Percentiles rank a stretch among this genome's conserved stretches.
Evolutionary conservation across 2,888 invertebrate genomes (phyloP).

Genomic region (Andricus curvator): DNA sequence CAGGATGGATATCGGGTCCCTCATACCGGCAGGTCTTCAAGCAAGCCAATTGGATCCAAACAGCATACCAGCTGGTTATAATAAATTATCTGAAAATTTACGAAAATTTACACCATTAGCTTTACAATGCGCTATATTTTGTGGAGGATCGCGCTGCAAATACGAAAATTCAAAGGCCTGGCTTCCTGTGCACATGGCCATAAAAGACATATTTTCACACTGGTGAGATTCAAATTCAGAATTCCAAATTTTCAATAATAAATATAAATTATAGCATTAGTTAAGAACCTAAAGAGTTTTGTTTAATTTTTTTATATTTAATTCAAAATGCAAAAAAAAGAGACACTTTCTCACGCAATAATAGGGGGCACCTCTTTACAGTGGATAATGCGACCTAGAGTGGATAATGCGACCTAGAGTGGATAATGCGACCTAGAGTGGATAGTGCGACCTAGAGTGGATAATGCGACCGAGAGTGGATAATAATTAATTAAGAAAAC

Average conservation of each 20-base stretch:
- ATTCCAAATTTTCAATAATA: not conserved
- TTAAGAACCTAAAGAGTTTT: no score
- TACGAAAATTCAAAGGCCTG: slow-evolving; percentile 86
- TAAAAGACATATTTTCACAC: slow-evolving; percentile 90
- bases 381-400: no score
- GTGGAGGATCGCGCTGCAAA: slow-evolving; percentile 90
- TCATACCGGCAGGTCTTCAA: slow-evolving; percentile 73
- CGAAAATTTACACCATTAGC: slow-evolving; percentile 84
- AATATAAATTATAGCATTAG: no score
- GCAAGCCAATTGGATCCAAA: slow-evolving; percentile 62
- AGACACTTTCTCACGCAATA: no score
- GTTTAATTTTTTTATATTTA: no score
- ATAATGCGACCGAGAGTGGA: no score
- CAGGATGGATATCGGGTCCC: slow-evolving; percentile 73
- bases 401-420: no score
- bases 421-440: no score
- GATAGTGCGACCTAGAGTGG: no score
- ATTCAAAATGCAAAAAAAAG: no score
- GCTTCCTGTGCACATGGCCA: slow-evolving; percentile 83
- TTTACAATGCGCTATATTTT: slow-evolving; percentile 90
- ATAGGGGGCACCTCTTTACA: no score
- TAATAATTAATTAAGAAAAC: no score
- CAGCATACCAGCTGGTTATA: slow-evolving; percentile 74
- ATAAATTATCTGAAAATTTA: slow-evolving; percentile 79
- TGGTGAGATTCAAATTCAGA: slow-evolving; percentile 82